phyloP scores from a whole-genome alignment of 2,888 invertebrate species.

The Eulithis prunata region DNA sequence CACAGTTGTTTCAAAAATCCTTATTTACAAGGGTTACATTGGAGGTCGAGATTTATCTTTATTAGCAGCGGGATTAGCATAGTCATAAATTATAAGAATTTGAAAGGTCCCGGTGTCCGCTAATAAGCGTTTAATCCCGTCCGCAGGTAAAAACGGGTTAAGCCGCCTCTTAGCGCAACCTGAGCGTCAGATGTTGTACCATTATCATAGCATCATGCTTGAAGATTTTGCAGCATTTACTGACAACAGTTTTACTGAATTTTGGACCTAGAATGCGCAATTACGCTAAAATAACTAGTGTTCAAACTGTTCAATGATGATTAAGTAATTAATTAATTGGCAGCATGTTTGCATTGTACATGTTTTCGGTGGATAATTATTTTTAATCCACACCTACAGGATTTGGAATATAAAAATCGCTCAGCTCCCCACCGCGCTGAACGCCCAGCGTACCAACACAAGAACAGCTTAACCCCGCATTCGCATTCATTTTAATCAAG shows the following conservation, averaged over 20 bases:
- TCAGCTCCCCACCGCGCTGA: not conserved
- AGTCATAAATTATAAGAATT: conserved; percentile 61
- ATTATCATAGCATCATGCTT: not conserved
- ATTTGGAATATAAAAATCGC: not conserved
- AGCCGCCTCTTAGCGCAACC: conserved; percentile 14
- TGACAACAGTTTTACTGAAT: too few species aligned
- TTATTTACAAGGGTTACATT: conserved; percentile 27
- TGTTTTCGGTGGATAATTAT: too few species aligned
- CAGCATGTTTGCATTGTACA: too few species aligned
- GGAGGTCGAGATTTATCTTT: conserved; percentile 48
- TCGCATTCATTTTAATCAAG: conserved; percentile 68
- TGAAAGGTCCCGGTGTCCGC: conserved; percentile 52
- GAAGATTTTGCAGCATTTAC: not conserved
- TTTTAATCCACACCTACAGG: too few species aligned
- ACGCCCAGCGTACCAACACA: conserved; percentile 14
- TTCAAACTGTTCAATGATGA: too few species aligned
- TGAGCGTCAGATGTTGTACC: conserved; percentile 4
- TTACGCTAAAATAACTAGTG: too few species aligned
- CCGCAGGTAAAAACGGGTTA: conserved; percentile 58
- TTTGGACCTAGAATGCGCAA: too few species aligned
- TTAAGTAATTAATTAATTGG: too few species aligned
- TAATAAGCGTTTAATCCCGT: conserved; percentile 62
- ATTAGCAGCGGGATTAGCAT: conserved; percentile 56
- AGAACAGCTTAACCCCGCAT: conserved; percentile 6
- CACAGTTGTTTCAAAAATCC: conserved; percentile 15